phyloP scores from a whole-genome alignment of 2,888 invertebrate genomes.

The Octonoba sinensis region DNA sequence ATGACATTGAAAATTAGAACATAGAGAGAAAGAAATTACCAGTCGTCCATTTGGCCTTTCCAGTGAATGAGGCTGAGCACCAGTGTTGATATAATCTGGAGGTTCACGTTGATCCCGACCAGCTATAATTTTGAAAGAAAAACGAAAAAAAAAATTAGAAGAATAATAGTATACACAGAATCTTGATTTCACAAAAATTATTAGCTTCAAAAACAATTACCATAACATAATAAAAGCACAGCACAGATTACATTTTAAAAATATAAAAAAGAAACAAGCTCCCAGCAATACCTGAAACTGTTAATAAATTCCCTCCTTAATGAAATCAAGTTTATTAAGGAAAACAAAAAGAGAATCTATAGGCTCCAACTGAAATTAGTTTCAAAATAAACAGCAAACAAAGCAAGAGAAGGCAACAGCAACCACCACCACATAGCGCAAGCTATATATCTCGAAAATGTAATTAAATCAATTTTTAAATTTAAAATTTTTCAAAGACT shows the following conservation, averaged over 20 bases:
- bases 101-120: constrained; percentile 53
- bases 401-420: constrained; percentile 2
- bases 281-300: too few species aligned
- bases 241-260: too few species aligned
- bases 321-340: background rate
- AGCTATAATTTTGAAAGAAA: constrained; percentile 4
- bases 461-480: background rate
- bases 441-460: background rate
- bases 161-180: background rate
- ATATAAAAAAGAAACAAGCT: too few species aligned
- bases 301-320: background rate
- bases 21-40: constrained; percentile 23
- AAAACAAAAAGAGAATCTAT: background rate
- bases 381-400: background rate
- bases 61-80: constrained; percentile 61
- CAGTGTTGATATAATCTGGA: constrained; percentile 67
- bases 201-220: background rate
- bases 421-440: constrained; percentile 31
- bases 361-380: background rate
- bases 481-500: too few species aligned
- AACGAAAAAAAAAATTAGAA: background rate
- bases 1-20: too few species aligned
- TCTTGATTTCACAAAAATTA: background rate
- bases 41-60: constrained; percentile 62
- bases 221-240: too few species aligned